phyloP scores from a whole-genome alignment of 1,140 invertebrate species.

The Chymomyza costata region DNA sequence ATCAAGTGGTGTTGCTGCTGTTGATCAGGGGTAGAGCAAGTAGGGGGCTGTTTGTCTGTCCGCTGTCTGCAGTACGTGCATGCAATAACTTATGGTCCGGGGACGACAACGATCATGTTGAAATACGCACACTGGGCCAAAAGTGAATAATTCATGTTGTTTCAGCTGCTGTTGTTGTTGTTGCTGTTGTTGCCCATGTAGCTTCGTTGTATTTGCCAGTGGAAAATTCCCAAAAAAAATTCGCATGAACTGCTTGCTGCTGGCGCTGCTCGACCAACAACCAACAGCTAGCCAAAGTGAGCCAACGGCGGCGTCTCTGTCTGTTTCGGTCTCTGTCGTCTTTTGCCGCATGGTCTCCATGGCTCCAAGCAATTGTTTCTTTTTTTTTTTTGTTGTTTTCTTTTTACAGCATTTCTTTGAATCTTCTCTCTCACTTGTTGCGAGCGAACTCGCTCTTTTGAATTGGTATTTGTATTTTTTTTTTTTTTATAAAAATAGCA shows the following conservation, averaged over 20 bases:
- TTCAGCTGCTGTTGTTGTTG: conserved; percentile 28
- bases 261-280: conserved; percentile 1
- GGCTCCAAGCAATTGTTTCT: conserved; percentile 11
- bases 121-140: conserved; percentile 54
- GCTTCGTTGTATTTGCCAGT: conserved; percentile 40
- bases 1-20: too few relatives aligned
- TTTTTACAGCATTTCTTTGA: conserved; percentile 27
- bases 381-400: conserved; percentile 30
- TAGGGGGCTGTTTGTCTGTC: not conserved
- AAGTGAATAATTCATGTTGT: conserved; percentile 71
- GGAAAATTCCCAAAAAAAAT: conserved; percentile 72
- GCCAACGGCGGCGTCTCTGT: conserved; percentile 40
- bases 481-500: conserved; percentile 59
- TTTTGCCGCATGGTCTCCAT: too few relatives aligned
- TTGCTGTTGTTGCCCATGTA: too few relatives aligned
- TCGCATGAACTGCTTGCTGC: conserved; percentile 55
- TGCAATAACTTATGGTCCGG: conserved; percentile 69
- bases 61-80: conserved; percentile 37
- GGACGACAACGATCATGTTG: conserved; percentile 63
- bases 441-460: conserved; percentile 21
- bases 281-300: conserved; percentile 44
- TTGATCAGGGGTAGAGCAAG: not conserved
- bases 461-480: conserved; percentile 11
- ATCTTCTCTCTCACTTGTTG: conserved; percentile 10
- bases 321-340: conserved; percentile 10